Percentiles rank a stretch among this genome's conserved stretches.
Evolutionary conservation across 2,888 invertebrate species (phyloP).

Genomic region (Branchipolynoe longqiensis): DNA sequence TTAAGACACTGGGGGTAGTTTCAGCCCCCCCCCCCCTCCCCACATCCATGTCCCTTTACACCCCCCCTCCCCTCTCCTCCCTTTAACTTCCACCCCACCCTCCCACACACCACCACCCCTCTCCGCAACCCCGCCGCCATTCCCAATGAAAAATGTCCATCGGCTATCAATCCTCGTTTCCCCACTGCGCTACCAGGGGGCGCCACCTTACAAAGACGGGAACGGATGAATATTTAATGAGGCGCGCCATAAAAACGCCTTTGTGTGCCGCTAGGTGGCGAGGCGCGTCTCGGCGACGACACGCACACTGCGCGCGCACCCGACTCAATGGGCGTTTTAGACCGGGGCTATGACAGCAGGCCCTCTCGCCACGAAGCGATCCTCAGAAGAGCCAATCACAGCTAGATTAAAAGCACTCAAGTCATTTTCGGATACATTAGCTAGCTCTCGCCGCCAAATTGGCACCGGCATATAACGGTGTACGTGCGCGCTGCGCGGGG

Average conservation of each 20-base stretch:
- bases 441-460: constrained; percentile 49
- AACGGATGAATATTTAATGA: constrained; percentile 35
- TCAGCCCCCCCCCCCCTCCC: too few species aligned
- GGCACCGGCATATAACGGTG: constrained; percentile 10
- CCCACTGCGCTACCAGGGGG: constrained; percentile 9
- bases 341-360: not conserved
- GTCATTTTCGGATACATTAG: constrained; percentile 57
- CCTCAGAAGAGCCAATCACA: constrained; percentile 49
- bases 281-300: constrained; percentile 1
- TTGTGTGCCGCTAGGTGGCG: constrained; percentile 8
- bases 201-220: constrained; percentile 43
- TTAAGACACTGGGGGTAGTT: not conserved
- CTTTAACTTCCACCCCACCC: too few species aligned
- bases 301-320: constrained; percentile 17
- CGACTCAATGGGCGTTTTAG: constrained; percentile 27
- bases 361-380: constrained; percentile 42
- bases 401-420: constrained; percentile 56
- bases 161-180: constrained; percentile 29
- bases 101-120: too few species aligned
- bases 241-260: constrained; percentile 30
- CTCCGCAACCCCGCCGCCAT: too few species aligned
- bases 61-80: too few species aligned
- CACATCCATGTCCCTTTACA: too few species aligned
- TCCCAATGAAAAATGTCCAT: constrained; percentile 36
- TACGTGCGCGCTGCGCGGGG: not conserved